Conservation (phyloP, 2,888 invertebrate genomes). For the Erynnis tages region DNA sequence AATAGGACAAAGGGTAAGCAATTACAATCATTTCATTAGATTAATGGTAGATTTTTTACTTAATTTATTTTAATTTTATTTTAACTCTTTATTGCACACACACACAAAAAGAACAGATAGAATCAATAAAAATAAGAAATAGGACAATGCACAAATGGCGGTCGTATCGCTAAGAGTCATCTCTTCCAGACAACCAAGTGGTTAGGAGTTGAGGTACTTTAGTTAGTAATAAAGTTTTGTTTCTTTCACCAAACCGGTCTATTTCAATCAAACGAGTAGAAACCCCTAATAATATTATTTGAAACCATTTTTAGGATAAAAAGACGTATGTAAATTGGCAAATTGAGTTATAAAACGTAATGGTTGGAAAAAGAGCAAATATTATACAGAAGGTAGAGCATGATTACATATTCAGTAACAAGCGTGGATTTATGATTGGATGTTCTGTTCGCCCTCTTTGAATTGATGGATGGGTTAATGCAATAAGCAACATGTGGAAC, state of each 20-base stretch:
- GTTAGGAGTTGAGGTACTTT: too few relatives aligned
- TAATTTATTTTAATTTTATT: too few relatives aligned
- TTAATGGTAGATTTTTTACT: too few relatives aligned
- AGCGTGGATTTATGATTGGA: constrained; percentile 21
- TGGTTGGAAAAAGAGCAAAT: constrained; percentile 12
- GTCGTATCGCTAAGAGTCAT: too few relatives aligned
- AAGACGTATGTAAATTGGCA: constrained; percentile 21
- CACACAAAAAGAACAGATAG: too few relatives aligned
- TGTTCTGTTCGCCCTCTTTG: constrained; percentile 2
- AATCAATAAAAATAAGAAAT: too few relatives aligned
- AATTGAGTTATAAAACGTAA: constrained; percentile 25
- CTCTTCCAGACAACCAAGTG: too few relatives aligned
- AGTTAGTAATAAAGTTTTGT: too few relatives aligned
- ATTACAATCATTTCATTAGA: too few relatives aligned
- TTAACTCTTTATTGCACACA: too few relatives aligned
- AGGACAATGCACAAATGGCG: too few relatives aligned
- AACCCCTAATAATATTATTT: neutral
- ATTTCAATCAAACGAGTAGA: neutral
- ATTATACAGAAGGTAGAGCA: constrained; percentile 17
- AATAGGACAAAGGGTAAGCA: too few relatives aligned
- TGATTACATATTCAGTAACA: constrained; percentile 24
- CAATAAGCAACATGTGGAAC: neutral
- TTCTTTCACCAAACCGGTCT: neutral
- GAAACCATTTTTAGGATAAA: neutral
- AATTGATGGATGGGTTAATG: constrained; percentile 7